phyloP scores from a whole-genome alignment of 35 echinoderm and acorn worm species.

The Heliocidaris tuberculata region DNA sequence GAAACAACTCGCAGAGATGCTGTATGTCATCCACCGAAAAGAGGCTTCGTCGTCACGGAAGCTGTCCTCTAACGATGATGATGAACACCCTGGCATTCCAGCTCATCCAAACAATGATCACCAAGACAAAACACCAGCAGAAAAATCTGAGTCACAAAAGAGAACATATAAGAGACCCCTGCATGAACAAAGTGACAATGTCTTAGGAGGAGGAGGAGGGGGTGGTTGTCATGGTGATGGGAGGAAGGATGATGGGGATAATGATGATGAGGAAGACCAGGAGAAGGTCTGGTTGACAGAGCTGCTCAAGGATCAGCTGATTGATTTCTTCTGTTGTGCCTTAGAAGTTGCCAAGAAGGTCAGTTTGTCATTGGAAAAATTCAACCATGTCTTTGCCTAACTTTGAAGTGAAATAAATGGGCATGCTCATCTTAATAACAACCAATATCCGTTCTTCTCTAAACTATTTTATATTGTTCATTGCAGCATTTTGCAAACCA shows the following conservation, averaged over 20 bases:
- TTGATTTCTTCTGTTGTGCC: conserved; percentile 32
- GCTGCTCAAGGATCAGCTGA: conserved; percentile 21
- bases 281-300: conserved; percentile 32
- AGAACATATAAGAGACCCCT: neutral
- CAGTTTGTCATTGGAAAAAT: neutral
- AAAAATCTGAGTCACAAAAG: neutral
- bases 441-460: too few species aligned
- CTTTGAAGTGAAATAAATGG: too few species aligned
- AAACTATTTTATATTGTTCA: too few species aligned
- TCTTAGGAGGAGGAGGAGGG: neutral
- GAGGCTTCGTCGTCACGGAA: neutral
- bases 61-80: neutral
- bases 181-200: neutral
- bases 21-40: conserved; percentile 3
- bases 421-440: too few species aligned
- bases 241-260: neutral
- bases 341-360: conserved; percentile 41
- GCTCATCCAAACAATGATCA: neutral
- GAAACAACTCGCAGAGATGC: conserved; percentile 1
- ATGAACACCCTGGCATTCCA: neutral
- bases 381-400: neutral
- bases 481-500: too few species aligned
- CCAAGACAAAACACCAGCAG: neutral
- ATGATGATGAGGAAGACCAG: neutral
- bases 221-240: conserved; percentile 23